phyloP scores from a whole-genome alignment of 2,797 vertebrate species.

The Sebastes matsubarae region DNA sequence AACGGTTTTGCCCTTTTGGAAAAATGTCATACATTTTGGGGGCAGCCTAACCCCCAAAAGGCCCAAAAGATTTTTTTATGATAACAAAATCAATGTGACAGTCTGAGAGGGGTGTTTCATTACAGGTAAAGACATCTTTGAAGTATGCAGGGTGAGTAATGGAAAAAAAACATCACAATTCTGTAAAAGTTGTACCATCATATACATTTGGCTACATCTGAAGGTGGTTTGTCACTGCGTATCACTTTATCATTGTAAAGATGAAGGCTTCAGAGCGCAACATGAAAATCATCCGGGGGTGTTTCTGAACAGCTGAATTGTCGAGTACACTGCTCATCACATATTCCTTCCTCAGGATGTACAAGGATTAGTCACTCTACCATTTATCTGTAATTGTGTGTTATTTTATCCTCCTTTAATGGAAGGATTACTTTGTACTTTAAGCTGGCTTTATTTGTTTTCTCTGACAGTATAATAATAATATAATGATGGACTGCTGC shows the following conservation, averaged over 20 bases:
- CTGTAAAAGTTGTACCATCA: background rate
- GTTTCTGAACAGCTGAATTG: background rate
- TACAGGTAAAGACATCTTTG: background rate
- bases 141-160: background rate
- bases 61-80: too few relatives aligned
- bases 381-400: slow-evolving; percentile 54
- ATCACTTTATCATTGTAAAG: background rate
- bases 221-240: background rate
- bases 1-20: too few relatives aligned
- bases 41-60: too few relatives aligned
- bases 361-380: slow-evolving; percentile 62
- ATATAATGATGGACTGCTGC: background rate
- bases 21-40: too few relatives aligned
- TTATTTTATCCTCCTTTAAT: slow-evolving; percentile 48
- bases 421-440: slow-evolving; percentile 56
- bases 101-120: background rate
- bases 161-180: background rate
- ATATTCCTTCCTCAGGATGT: slow-evolving; percentile 39
- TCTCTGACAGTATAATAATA: background rate
- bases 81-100: background rate
- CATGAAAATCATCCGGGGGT: background rate
- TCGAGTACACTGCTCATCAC: slow-evolving; percentile 24
- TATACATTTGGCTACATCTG: background rate
- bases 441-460: slow-evolving; percentile 30
- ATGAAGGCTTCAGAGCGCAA: background rate